Percentiles rank a stretch among this genome's conserved stretches.
Evolutionary conservation across 2,113 vertebrate genomes (phyloP).

Genomic region (Marmota flaviventris): DNA sequence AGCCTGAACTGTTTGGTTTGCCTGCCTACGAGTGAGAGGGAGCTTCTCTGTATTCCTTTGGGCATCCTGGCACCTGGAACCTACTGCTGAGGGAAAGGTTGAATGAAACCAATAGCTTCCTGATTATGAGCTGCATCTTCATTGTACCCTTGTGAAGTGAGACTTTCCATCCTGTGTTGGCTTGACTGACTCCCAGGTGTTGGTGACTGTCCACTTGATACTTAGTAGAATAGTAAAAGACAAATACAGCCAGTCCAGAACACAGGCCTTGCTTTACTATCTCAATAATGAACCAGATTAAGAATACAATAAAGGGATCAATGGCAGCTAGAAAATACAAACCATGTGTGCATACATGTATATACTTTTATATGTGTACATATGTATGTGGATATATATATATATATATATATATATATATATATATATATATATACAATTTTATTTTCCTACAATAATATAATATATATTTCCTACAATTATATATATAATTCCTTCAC

Average conservation of each 20-base stretch:
- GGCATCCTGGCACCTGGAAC: neutral
- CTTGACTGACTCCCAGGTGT: accelerated
- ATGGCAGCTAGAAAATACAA: neutral
- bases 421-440: neutral
- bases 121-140: too few relatives aligned
- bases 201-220: too few relatives aligned
- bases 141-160: too few relatives aligned
- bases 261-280: neutral
- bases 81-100: too few relatives aligned
- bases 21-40: slow-evolving; percentile 89
- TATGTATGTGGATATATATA: neutral
- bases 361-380: too few relatives aligned
- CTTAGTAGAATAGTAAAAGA: accelerated
- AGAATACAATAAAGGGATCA: neutral
- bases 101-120: accelerated
- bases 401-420: neutral
- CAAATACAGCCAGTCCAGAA: neutral
- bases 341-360: too few relatives aligned
- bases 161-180: accelerated
- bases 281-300: neutral
- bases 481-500: too few relatives aligned
- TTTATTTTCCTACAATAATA: too few relatives aligned
- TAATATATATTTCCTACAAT: too few relatives aligned
- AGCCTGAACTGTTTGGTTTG: slow-evolving; percentile 93
- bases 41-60: accelerated